These are phyloP conservation scores for Notospermus geniculatus DNA, from an alignment of 1,140 invertebrate genomes.

Conservation along the genomic window DNA sequence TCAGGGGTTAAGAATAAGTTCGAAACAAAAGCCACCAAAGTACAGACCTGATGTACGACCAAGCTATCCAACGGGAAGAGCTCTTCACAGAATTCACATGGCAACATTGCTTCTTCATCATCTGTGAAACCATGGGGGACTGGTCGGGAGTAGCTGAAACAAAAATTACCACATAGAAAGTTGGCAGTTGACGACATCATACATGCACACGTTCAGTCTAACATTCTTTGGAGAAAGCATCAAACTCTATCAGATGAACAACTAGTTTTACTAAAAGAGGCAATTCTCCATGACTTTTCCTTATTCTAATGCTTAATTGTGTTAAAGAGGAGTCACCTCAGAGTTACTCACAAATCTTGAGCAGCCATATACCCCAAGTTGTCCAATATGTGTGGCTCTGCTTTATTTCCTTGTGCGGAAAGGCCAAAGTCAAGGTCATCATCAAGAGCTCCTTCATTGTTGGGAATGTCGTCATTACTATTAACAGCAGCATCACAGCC, in stretches of 20 bases:
- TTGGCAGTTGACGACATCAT: no score
- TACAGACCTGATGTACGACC: conserved; percentile 43
- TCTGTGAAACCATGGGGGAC: neutral
- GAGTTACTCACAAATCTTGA: neutral
- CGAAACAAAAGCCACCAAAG: conserved; percentile 1
- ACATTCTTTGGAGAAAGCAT: no score
- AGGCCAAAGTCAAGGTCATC: no score
- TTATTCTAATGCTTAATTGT: no score
- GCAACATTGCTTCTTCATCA: conserved; percentile 36
- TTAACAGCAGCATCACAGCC: no score
- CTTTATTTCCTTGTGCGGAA: neutral
- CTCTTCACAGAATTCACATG: conserved; percentile 50
- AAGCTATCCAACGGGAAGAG: conserved; percentile 39
- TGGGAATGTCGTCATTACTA: no score
- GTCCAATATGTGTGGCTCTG: neutral
- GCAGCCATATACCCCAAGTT: conserved; percentile 1
- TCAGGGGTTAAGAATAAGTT: neutral
- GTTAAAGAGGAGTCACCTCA: no score
- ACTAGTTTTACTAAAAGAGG: no score
- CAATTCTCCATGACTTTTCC: neutral
- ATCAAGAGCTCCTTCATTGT: no score
- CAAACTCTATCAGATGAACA: no score
- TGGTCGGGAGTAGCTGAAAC: neutral
- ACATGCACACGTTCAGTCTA: no score
- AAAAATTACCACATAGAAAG: neutral